These are phyloP conservation scores for Emys orbicularis DNA, from an alignment of 2,797 vertebrate species.

Conservation along the genomic window DNA sequence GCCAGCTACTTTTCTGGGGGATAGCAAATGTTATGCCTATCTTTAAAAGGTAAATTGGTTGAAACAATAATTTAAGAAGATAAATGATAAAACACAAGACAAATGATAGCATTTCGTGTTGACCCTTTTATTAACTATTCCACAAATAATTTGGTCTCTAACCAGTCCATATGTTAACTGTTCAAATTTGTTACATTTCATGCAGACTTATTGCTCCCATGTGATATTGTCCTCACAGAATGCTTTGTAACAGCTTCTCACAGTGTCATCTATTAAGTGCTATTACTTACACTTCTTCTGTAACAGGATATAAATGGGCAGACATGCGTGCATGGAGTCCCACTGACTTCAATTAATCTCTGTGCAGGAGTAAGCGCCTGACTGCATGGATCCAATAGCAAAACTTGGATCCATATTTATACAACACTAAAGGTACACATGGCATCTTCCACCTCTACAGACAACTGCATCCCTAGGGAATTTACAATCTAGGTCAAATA, in stretches of 20 bases:
- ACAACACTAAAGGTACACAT: background rate
- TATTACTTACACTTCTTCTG: background rate
- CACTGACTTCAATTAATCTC: background rate
- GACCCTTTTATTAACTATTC: background rate
- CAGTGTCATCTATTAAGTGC: background rate
- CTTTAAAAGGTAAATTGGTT: background rate
- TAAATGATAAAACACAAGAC: background rate
- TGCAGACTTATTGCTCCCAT: background rate
- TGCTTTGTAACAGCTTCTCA: background rate
- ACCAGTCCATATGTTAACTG: background rate
- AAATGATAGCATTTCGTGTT: background rate
- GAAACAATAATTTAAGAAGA: background rate
- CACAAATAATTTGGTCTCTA: background rate
- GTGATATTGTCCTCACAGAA: background rate
- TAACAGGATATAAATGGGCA: background rate
- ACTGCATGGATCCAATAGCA: background rate
- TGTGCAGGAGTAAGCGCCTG: background rate
- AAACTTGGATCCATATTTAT: background rate
- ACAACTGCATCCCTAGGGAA: background rate
- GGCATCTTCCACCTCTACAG: background rate
- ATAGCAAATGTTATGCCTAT: background rate
- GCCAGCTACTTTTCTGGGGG: background rate
- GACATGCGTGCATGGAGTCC: background rate
- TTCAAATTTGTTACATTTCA: background rate
- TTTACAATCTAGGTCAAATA: background rate